These are phyloP conservation scores for Cyclina sinensis DNA, from an alignment of 1,140 invertebrate species.

Conservation along the genomic window DNA sequence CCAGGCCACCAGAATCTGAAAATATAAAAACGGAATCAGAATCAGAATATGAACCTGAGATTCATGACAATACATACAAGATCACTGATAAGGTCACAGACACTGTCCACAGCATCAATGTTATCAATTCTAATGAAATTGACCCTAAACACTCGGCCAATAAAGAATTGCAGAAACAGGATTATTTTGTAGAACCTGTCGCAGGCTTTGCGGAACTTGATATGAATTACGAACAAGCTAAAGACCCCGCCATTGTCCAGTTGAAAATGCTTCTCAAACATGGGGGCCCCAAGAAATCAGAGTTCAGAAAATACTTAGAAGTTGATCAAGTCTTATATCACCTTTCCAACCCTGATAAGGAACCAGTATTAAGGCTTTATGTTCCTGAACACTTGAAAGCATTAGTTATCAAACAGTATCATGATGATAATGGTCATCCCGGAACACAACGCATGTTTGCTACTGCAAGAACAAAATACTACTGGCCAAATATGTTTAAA, in stretches of 20 bases:
- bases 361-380: slow-evolving; percentile 51
- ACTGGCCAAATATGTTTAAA: slow-evolving; percentile 69
- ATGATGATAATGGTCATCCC: slow-evolving; percentile 66
- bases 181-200: too few relatives aligned
- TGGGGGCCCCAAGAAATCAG: too few relatives aligned
- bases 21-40: too few relatives aligned
- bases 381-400: slow-evolving; percentile 49
- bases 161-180: too few relatives aligned
- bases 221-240: too few relatives aligned
- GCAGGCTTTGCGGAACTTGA: too few relatives aligned
- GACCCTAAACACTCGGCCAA: too few relatives aligned
- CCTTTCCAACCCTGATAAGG: slow-evolving; percentile 48
- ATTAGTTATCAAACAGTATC: slow-evolving; percentile 60
- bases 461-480: slow-evolving; percentile 43
- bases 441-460: slow-evolving; percentile 57
- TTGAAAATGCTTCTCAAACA: neutral
- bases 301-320: neutral
- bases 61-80: too few relatives aligned
- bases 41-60: too few relatives aligned
- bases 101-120: neutral
- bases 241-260: too few relatives aligned
- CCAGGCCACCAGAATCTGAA: too few relatives aligned
- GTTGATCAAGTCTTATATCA: slow-evolving; percentile 56
- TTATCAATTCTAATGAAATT: neutral
- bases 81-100: too few relatives aligned